Evolutionary conservation across 1,140 invertebrate genomes (phyloP), one percentile per base, ranked within the genome.

Genomic region (Cyclina sinensis): DNA sequence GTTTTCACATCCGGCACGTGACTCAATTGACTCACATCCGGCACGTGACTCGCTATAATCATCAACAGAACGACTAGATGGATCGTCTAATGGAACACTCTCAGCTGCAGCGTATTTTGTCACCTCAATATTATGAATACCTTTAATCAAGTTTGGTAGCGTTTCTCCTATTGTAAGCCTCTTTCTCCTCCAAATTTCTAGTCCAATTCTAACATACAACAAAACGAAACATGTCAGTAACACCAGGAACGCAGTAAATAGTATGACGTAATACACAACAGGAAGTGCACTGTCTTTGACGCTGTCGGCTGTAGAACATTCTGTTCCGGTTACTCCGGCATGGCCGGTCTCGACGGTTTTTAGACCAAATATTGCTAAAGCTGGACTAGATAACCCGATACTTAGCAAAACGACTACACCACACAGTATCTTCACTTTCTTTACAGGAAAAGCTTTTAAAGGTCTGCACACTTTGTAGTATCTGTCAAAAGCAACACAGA

Each of bases 391-490:
- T 32, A 91, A 78, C 9, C 85, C 24, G 9, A 90, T 39, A 32
- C 91, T 90, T 21, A 91, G 46, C 1, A 80, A 18, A n/a, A 80
- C 70, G 0, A 89, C 79, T 16, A 90, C n/a, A 3, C 84, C 21
- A 74, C 90, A 92, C 16, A 91, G 51, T 30, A 82, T 88, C 48
- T 91, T 89, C 0, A 91, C 89, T 83, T 91, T 89, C 51, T 37
- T 73, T 18, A 92, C 80, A 9, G 91, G 87, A 84, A 91, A 90
- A 39, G 88, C 85, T 89, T 91, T 90, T 9, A 91, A 54, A n/a
- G 92, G 92, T 65, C 89, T 92, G 65, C 90, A 92, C 7, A 92
- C 85, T 91, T 91, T 92, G 51, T 91, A 91, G 46, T 91, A 92
- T 79, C 92, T 83, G 46, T 91, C 91, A 78, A 91, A 91, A 11